Conservation (phyloP, 2,113 vertebrate genomes). For the Lutjanus erythropterus region DNA sequence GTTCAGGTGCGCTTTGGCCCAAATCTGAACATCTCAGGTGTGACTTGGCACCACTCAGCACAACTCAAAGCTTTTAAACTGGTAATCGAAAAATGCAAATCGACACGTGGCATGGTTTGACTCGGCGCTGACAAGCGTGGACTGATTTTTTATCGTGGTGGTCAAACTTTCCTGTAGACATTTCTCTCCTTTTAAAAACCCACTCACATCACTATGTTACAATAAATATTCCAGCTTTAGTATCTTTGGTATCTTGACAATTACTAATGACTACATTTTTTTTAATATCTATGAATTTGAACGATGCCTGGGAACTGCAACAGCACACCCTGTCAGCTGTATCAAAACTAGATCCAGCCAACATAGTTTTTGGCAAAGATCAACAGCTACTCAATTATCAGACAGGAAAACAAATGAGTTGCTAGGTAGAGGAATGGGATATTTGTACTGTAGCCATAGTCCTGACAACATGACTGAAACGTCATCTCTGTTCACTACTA, state of each 20-base stretch:
- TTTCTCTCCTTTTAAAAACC: background rate
- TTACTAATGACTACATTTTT: background rate
- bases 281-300: background rate
- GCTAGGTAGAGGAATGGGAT: slow-evolving; percentile 1
- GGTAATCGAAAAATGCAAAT: too few relatives aligned
- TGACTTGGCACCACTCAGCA: too few relatives aligned
- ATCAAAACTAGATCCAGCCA: slow-evolving; percentile 19
- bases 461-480: background rate
- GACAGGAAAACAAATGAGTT: too few relatives aligned
- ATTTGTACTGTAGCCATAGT: background rate
- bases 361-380: slow-evolving; percentile 19
- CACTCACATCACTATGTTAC: background rate
- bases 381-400: slow-evolving; percentile 37
- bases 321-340: background rate
- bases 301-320: background rate
- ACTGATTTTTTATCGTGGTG: background rate
- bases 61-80: too few relatives aligned
- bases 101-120: too few relatives aligned
- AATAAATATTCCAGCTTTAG: background rate
- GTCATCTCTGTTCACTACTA: background rate
- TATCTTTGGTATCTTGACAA: background rate
- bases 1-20: too few relatives aligned
- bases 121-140: background rate
- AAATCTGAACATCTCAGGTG: too few relatives aligned
- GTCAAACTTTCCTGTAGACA: background rate